phyloP scores from a whole-genome alignment of 2,797 vertebrate genomes.

The Chaetophractus vellerosus region DNA sequence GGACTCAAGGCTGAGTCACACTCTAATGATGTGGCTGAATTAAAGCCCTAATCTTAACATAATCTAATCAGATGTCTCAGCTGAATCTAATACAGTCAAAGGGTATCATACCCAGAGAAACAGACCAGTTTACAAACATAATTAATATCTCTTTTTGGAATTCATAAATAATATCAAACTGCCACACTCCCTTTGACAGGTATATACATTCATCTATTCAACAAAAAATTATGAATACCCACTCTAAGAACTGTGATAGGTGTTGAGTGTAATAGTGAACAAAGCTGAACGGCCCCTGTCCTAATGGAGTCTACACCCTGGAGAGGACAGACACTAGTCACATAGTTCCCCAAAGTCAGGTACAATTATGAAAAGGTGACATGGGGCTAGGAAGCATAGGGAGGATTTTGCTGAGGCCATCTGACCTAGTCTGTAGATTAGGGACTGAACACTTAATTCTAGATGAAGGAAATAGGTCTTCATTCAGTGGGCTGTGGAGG shows the following conservation, averaged over 20 bases:
- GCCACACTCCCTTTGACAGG: neutral
- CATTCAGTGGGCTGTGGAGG: neutral
- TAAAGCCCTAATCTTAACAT: too few relatives aligned
- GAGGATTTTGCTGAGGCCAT: neutral
- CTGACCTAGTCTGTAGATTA: neutral
- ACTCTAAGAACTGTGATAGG: neutral
- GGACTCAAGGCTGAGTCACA: too few relatives aligned
- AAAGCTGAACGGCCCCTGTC: neutral
- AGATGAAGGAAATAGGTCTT: neutral
- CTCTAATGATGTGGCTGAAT: too few relatives aligned
- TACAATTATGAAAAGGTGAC: neutral
- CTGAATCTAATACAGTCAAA: too few relatives aligned
- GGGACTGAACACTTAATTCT: neutral
- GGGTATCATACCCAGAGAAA: too few relatives aligned
- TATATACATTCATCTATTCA: slow-evolving; percentile 5
- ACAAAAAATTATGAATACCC: slow-evolving; percentile 37
- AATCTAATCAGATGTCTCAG: too few relatives aligned
- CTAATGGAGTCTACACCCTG: neutral
- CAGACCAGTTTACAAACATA: too few relatives aligned
- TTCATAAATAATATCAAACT: too few relatives aligned
- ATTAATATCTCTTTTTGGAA: too few relatives aligned
- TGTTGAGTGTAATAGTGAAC: neutral
- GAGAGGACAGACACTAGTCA: neutral
- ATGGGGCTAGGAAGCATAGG: neutral
- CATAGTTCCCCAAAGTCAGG: neutral